Evolutionary conservation across 2,888 invertebrate species (phyloP).

Genomic region (Harpalus rufipes): DNA sequence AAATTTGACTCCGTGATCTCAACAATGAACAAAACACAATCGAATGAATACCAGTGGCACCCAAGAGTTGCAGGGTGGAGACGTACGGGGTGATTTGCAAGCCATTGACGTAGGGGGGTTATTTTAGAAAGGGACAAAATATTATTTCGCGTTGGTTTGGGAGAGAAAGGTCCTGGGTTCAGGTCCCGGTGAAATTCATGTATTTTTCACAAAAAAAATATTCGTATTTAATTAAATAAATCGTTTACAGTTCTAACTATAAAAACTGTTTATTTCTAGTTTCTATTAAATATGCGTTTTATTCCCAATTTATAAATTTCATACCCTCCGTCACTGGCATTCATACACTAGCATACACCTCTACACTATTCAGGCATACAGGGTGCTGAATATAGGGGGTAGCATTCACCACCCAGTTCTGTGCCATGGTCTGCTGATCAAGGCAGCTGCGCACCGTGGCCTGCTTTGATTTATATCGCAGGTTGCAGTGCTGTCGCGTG

Average conservation of each 20-base stretch:
- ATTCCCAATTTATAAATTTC: too few species aligned
- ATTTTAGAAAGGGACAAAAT: background rate
- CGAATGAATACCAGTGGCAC: constrained; percentile 49
- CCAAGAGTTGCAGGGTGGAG: constrained; percentile 30
- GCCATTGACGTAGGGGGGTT: constrained; percentile 5
- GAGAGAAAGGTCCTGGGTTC: too few species aligned
- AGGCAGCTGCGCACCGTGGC: constrained; percentile 75
- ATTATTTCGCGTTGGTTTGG: too few species aligned
- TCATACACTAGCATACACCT: constrained; percentile 3
- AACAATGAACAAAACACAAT: constrained; percentile 59
- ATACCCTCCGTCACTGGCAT: background rate
- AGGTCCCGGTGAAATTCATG: too few species aligned
- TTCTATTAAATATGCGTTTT: too few species aligned
- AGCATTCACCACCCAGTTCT: constrained; percentile 65
- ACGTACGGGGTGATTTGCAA: background rate
- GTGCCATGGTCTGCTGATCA: constrained; percentile 77
- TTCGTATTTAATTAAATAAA: too few species aligned
- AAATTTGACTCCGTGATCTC: constrained; percentile 59
- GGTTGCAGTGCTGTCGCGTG: constrained; percentile 71
- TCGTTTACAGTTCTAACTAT: too few species aligned
- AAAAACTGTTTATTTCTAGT: too few species aligned
- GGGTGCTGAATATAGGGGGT: constrained; percentile 42
- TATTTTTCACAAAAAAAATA: too few species aligned
- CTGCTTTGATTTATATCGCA: constrained; percentile 75
- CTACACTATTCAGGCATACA: constrained; percentile 7